Base-by-base conservation (phyloP, 2,797 vertebrate genomes). In the Oreochromis mossambicus region DNA sequence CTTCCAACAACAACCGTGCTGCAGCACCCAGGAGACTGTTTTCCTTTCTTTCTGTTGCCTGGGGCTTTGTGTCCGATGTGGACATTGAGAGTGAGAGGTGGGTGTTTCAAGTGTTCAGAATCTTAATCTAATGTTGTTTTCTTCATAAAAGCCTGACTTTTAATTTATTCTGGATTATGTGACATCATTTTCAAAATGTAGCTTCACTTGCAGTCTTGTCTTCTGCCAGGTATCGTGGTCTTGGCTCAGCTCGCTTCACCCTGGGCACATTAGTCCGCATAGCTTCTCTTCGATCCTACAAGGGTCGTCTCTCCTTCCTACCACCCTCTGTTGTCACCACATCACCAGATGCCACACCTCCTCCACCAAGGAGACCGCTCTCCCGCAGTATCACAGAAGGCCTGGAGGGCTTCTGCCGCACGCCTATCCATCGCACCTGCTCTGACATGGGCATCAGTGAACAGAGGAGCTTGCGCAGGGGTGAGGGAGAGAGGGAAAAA, bases 61-160 rank as follows among this genome's bases (percentile, higher is more conserved):
- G 98, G 98, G 98, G 98, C 58, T 97, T 99, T 55, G 97, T 99
- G 84, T 98, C 98, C 0, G 98, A 99, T 5, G 98, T 98, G 66
- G 98, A 99, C 90, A 97, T 98, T 8, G 98, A 98, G 89, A 99
- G 98, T n/a, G 98, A 99, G 92, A 97, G 97, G 95, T 96, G 63
- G 34, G 90, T 87, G 55, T 75, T 32, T 75, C 29, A 50, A 75
- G 43, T 32, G 48, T 32, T 75, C 26, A 32, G 24, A 32, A 8
- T 75, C 46, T 75, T 50, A 75, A 75, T 50, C 17, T 32, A 50
- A n/a, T 50, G 8, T 76, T 50, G 6, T 73, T 79, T 46, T 41
- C 26, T 61, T 83, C 24, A 75, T 80, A 6, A 15, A 56, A 43
- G 13, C 46, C 26, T 70, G 48, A 21, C 19, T 29, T 75, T 50